Evolutionary conservation across 2,888 invertebrate species (phyloP).

Genomic region (Peribatodes rhomboidaria): DNA sequence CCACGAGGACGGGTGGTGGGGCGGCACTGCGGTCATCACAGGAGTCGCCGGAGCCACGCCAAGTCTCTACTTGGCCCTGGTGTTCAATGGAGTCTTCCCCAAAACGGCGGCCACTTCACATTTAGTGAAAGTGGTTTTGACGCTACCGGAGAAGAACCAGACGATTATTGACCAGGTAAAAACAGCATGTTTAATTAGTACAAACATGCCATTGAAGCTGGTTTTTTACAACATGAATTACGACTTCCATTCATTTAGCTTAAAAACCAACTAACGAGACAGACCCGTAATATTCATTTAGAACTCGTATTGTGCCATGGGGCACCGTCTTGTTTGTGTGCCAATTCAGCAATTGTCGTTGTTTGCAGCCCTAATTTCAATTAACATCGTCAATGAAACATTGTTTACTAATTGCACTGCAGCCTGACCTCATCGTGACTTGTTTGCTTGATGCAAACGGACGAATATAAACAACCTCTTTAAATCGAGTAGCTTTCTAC

Average conservation of each 20-base stretch:
- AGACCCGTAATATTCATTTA: conserved; percentile 13
- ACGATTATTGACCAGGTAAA: conserved; percentile 91
- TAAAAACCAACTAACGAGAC: neutral
- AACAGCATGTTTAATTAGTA: conserved; percentile 29
- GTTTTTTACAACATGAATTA: conserved; percentile 1
- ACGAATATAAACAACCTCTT: conserved; percentile 39
- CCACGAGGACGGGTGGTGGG: conserved; percentile 91
- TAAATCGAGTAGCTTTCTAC: conserved; percentile 41
- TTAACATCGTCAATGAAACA: conserved; percentile 46
- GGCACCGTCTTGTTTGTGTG: conserved; percentile 12
- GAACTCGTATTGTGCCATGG: neutral
- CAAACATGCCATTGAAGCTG: neutral
- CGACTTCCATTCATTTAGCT: conserved; percentile 1
- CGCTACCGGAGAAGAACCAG: conserved; percentile 90
- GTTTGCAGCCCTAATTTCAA: conserved; percentile 43
- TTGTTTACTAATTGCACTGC: conserved; percentile 48
- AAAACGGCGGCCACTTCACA: conserved; percentile 88
- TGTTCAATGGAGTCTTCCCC: conserved; percentile 93
- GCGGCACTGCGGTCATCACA: conserved; percentile 95
- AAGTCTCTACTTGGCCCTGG: conserved; percentile 92
- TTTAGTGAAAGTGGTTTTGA: conserved; percentile 89
- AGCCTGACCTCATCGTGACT: conserved; percentile 45
- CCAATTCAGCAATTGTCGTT: conserved; percentile 28
- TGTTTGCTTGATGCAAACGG: conserved; percentile 39
- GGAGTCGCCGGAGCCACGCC: conserved; percentile 93